Evolutionary conservation across 2,113 vertebrate genomes (phyloP), one percentile per base, ranked within the genome.

Genomic region (Jacana jacana): DNA sequence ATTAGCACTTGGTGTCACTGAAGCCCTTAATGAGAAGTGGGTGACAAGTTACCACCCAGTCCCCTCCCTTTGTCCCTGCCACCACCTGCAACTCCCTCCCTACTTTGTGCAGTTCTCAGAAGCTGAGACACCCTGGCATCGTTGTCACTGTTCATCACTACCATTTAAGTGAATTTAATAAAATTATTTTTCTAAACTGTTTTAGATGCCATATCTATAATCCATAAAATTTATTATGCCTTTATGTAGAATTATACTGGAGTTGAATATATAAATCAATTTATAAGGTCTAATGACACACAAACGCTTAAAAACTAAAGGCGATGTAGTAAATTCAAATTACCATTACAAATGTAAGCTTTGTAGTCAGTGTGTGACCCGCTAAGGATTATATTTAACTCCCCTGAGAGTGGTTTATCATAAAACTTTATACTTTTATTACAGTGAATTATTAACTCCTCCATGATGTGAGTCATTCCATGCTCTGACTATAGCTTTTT

Each of bases 391-490:
- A 98, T 98, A 98, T 98, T 98, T 98, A 98, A 98, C 98, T 98
- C 98, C 97, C 98, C 95, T 97, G 98, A 98, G 98, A 98, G 98
- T 98, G 98, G 97, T 98, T 98, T 98, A 98, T 98, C 98, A 98
- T 98, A 98, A 98, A 98, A 98, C 98, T 98, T 98, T 98, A 98
- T 98, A 98, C 98, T 98, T 98, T 98, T 98, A 98, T 98, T 98
- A 98, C 97, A 97, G 98, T 98, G 98, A 98, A 98, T 98, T 98
- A 98, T 98, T 98, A 98, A 98, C 98, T 98, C 97, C 97, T 98
- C 97, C 97, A 98, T 98, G 98, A 98, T 98, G 98, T 98, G 98
- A 98, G 98, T 98, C 98, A 98, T 98, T 98, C 98, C 97, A 97
- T 86, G 97, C 96, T 97, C 98, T 95, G 98, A 98, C 97, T 98